phyloP scores from a whole-genome alignment of 2,888 invertebrate species.

The Scaptomyza tumidula region DNA sequence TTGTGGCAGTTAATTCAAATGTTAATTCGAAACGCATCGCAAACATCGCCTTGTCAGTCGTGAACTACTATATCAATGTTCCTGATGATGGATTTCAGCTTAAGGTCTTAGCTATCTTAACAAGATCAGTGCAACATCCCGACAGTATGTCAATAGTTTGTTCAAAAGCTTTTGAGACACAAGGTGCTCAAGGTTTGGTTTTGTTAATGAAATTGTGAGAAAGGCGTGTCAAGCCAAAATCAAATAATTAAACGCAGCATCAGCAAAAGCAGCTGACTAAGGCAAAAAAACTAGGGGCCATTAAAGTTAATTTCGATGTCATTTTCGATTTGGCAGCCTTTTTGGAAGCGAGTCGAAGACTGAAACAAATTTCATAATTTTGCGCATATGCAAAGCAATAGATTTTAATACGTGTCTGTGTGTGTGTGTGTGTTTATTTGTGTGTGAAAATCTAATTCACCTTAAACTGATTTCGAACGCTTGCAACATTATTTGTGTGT shows the following conservation, averaged over 20 bases:
- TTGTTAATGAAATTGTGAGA: slow-evolving; percentile 25
- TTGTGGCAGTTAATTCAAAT: neutral
- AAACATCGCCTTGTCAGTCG: neutral
- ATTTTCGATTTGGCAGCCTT: slow-evolving; percentile 69
- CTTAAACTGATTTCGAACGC: slow-evolving; percentile 61
- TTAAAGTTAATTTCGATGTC: slow-evolving; percentile 67
- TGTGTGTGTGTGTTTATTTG: slow-evolving; percentile 28
- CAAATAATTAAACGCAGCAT: slow-evolving; percentile 8
- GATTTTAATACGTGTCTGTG: slow-evolving; percentile 13
- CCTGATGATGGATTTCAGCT: neutral
- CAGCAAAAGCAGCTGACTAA: slow-evolving; percentile 10
- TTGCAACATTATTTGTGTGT: slow-evolving; percentile 52
- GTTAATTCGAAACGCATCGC: neutral
- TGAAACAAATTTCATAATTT: slow-evolving; percentile 70
- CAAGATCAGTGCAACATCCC: neutral
- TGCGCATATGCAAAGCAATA: slow-evolving; percentile 49
- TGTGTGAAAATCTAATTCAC: slow-evolving; percentile 74
- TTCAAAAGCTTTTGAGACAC: neutral
- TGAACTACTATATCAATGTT: neutral
- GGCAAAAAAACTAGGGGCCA: slow-evolving; percentile 38
- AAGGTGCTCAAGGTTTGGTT: neutral
- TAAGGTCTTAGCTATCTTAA: neutral
- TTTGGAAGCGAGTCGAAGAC: slow-evolving; percentile 43
- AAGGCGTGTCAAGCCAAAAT: slow-evolving; percentile 10
- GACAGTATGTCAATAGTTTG: too few relatives aligned